phyloP scores from a whole-genome alignment of 2,888 invertebrate genomes.

The Oxytorus armatus region DNA sequence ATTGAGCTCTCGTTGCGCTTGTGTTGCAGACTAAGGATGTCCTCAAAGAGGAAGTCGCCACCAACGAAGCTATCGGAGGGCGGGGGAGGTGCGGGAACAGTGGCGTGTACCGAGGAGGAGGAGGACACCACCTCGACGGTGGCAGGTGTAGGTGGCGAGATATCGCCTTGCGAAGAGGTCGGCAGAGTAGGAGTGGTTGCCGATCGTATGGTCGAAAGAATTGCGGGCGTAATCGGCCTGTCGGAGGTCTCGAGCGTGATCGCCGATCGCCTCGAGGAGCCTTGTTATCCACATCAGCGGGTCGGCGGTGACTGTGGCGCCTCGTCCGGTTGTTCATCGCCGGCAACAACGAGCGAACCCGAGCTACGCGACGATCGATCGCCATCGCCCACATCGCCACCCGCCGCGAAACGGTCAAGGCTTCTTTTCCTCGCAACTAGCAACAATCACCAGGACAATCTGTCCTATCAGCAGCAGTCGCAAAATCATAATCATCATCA shows the following conservation, averaged over 20 bases:
- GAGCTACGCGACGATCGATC: conserved; percentile 80
- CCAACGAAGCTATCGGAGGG: conserved; percentile 96
- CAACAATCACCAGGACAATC: conserved; percentile 62
- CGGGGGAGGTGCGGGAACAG: conserved; percentile 84
- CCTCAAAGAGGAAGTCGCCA: conserved; percentile 98
- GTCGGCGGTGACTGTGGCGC: conserved; percentile 83
- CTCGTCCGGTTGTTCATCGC: conserved; percentile 82
- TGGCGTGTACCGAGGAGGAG: conserved; percentile 83
- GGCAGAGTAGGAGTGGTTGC: conserved; percentile 45
- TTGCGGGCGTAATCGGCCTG: conserved; percentile 84
- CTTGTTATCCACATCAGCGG: conserved; percentile 83
- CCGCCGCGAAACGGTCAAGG: conserved; percentile 79
- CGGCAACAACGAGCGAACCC: conserved; percentile 84
- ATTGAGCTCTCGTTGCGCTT: conserved; percentile 73
- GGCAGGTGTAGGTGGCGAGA: conserved; percentile 72
- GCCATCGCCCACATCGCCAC: conserved; percentile 81
- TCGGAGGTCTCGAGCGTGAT: conserved; percentile 80
- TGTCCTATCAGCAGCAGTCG: conserved; percentile 64
- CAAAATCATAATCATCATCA: conserved; percentile 61
- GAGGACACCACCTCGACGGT: conserved; percentile 86
- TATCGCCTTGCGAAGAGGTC: conserved; percentile 54
- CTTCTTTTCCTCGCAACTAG: conserved; percentile 66
- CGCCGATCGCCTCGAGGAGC: conserved; percentile 81
- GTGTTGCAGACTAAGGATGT: conserved; percentile 94
- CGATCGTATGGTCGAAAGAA: conserved; percentile 67